A percentile compares a stretch with the other conserved stretches of the same genome.
phyloP scores from a whole-genome alignment of 2,797 vertebrate genomes.

The Sebastes aleutianus region DNA sequence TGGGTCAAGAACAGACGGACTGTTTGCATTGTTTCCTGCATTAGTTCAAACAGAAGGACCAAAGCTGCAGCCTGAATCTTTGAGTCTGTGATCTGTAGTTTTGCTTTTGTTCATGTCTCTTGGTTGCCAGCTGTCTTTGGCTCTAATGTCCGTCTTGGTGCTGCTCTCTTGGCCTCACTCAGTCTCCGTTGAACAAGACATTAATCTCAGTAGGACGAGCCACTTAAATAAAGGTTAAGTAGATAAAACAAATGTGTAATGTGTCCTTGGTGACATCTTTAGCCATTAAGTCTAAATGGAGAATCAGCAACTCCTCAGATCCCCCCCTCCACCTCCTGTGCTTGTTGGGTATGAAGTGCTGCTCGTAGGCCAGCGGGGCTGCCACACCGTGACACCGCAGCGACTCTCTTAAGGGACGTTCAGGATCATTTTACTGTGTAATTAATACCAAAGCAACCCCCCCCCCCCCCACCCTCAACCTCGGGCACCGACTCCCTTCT shows the following conservation, averaged over 20 bases:
- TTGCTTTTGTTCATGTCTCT: slow-evolving; percentile 14
- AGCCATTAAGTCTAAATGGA: slow-evolving; percentile 61
- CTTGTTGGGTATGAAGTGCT: slow-evolving; percentile 1
- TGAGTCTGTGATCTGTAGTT: background rate
- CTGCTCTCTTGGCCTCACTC: slow-evolving; percentile 46
- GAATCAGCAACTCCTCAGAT: slow-evolving; percentile 56
- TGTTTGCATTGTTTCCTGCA: too few species aligned
- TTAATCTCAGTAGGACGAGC: slow-evolving; percentile 59
- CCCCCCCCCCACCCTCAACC: background rate
- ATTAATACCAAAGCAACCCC: slow-evolving; percentile 47
- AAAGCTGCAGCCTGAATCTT: background rate
- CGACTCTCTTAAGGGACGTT: slow-evolving; percentile 44
- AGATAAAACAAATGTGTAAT: slow-evolving; percentile 67
- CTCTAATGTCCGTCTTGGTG: background rate
- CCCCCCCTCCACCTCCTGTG: background rate
- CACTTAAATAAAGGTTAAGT: slow-evolving; percentile 73
- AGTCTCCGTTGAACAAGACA: slow-evolving; percentile 48
- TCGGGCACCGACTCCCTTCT: background rate
- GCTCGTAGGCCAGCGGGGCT: slow-evolving; percentile 3
- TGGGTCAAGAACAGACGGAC: too few species aligned
- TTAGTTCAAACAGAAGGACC: accelerated
- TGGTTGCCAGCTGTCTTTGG: background rate
- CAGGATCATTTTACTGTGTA: slow-evolving; percentile 60
- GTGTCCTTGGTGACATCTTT: slow-evolving; percentile 68
- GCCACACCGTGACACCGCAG: background rate